Conservation (phyloP, 2,797 vertebrate species). For the Rhadinocentrus ornatus region DNA sequence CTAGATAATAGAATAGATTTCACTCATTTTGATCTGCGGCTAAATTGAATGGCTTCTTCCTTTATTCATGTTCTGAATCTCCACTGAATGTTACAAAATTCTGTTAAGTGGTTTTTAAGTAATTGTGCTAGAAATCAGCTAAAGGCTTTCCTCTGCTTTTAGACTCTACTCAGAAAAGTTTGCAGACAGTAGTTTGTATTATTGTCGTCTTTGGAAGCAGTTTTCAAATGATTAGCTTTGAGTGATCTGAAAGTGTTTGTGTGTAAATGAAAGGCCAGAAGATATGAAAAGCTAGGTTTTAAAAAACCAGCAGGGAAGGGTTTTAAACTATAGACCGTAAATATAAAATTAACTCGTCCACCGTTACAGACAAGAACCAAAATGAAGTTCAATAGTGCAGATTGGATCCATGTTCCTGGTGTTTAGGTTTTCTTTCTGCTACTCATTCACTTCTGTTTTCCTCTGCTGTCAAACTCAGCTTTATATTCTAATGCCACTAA, state of each 20-base stretch:
- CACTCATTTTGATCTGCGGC: background rate
- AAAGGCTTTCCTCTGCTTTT: no score
- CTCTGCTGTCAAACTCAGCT: background rate
- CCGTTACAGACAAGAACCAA: no score
- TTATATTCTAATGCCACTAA: background rate
- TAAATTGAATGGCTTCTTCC: background rate
- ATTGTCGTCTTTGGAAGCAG: background rate
- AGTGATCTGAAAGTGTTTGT: background rate
- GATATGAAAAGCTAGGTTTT: no score
- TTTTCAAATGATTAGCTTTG: background rate
- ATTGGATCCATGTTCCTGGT: background rate
- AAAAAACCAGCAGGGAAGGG: no score
- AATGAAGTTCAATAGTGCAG: no score
- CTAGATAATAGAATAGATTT: background rate
- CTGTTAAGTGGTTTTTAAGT: no score
- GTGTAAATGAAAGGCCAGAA: background rate
- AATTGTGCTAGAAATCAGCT: no score
- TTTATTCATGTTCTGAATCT: background rate
- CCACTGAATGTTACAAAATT: background rate
- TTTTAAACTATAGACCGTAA: background rate
- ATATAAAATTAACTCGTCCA: background rate
- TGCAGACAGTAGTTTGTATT: no score
- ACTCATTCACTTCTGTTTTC: background rate
- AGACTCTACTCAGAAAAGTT: no score
- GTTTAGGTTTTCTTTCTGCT: background rate